Conservation (phyloP, 2,797 vertebrate genomes). For the Megaceryle alcyon region DNA sequence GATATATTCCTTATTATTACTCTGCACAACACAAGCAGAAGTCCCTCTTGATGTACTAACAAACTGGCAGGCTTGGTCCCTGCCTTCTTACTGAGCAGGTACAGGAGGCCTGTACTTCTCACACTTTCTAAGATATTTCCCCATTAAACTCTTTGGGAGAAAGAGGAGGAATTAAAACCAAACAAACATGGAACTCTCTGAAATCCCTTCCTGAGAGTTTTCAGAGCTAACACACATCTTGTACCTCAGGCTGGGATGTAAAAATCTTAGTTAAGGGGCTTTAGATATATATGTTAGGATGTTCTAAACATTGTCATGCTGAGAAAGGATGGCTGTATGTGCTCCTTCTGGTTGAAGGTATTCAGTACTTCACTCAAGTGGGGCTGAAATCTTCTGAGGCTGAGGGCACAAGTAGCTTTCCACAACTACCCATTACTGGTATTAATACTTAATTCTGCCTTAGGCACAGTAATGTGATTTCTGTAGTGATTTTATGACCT, state of each 20-base stretch:
- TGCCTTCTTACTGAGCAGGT: not conserved
- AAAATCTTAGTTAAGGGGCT: not conserved
- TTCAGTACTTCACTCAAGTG: not conserved
- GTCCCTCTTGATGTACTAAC: not conserved
- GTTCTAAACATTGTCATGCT: not conserved
- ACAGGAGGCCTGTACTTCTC: not conserved
- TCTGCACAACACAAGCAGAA: not conserved
- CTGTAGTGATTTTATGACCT: not conserved
- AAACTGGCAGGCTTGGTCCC: not conserved
- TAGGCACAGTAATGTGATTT: not conserved
- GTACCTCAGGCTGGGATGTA: not conserved
- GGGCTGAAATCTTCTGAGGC: not conserved
- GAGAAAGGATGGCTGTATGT: not conserved
- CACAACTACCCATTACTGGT: not conserved
- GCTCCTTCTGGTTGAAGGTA: not conserved
- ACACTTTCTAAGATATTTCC: not conserved
- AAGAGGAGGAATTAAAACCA: not conserved
- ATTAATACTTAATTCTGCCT: not conserved
- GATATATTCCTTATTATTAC: not conserved
- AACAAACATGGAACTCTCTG: not conserved
- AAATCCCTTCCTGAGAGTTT: not conserved
- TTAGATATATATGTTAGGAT: not conserved
- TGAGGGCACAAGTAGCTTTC: not conserved
- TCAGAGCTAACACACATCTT: not conserved
- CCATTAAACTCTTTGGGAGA: not conserved